Conservation (phyloP, 2,113 vertebrate genomes). For the Lasiurus borealis region DNA sequence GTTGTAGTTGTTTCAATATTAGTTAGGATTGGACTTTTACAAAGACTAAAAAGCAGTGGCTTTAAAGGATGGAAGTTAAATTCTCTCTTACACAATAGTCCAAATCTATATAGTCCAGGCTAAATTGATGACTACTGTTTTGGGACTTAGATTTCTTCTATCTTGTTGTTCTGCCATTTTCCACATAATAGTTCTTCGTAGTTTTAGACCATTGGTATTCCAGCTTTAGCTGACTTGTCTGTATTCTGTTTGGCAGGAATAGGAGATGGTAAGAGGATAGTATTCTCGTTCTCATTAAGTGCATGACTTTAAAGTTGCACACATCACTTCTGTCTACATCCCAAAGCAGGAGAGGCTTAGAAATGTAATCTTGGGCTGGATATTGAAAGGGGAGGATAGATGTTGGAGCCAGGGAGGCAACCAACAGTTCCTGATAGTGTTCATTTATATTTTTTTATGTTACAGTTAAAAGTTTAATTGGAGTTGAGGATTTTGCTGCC, state of each 20-base stretch:
- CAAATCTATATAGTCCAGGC: background rate
- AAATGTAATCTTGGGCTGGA: background rate
- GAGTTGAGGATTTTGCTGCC: background rate
- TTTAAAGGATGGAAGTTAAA: background rate
- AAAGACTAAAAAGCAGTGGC: background rate
- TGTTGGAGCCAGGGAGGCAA: background rate
- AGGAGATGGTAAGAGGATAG: background rate
- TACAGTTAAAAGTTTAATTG: conserved; percentile 2
- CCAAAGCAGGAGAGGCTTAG: background rate
- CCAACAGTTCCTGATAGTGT: background rate
- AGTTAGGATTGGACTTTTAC: conserved; percentile 24
- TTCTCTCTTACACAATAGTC: background rate
- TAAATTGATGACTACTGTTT: background rate
- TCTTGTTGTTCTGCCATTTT: background rate
- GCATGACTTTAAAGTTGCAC: background rate
- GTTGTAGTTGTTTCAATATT: conserved; percentile 38
- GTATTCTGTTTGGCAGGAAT: background rate
- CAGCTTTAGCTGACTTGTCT: background rate
- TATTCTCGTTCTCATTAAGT: background rate
- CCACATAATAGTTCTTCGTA: background rate
- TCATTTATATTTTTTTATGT: background rate
- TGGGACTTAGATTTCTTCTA: background rate
- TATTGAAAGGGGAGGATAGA: background rate
- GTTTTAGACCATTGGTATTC: background rate
- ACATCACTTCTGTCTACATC: background rate